A percentile compares a stretch with the other conserved stretches of the same genome.
Conservation (phyloP, 1,140 invertebrate genomes). For the Nautilus pompilius region DNA sequence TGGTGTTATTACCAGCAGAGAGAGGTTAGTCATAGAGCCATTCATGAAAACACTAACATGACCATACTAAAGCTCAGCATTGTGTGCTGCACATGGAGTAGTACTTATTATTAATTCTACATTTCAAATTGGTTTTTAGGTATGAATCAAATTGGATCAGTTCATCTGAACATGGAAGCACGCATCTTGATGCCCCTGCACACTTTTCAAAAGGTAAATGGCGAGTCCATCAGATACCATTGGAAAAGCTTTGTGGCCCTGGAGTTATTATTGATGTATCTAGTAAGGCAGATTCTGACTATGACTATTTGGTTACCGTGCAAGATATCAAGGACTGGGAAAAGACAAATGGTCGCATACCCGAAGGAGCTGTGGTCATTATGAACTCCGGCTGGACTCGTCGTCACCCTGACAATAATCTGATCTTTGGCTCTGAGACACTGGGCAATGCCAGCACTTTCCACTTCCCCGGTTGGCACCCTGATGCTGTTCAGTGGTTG, state of each 20-base stretch:
- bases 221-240: slow-evolving; percentile 15
- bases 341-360: slow-evolving; percentile 24
- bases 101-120: too few relatives aligned
- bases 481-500: slow-evolving; percentile 29
- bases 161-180: too few relatives aligned
- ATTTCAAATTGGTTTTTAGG: too few relatives aligned
- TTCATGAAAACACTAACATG: too few relatives aligned
- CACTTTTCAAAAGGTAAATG: slow-evolving; percentile 7
- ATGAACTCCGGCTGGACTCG: slow-evolving; percentile 39
- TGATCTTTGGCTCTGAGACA: slow-evolving; percentile 18
- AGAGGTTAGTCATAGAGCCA: too few relatives aligned
- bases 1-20: too few relatives aligned
- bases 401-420: slow-evolving; percentile 27
- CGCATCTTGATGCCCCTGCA: slow-evolving; percentile 16
- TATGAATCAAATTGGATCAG: too few relatives aligned
- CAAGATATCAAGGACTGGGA: slow-evolving; percentile 34
- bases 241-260: slow-evolving; percentile 15
- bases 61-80: too few relatives aligned
- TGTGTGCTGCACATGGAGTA: too few relatives aligned
- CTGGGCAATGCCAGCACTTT: slow-evolving; percentile 18
- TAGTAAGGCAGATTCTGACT: slow-evolving; percentile 19
- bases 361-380: slow-evolving; percentile 28
- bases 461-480: slow-evolving; percentile 33
- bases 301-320: slow-evolving; percentile 21
- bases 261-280: slow-evolving; percentile 23